These are phyloP conservation scores for Andrena bicolor DNA, from an alignment of 2,888 invertebrate species.

Conservation along the genomic window DNA sequence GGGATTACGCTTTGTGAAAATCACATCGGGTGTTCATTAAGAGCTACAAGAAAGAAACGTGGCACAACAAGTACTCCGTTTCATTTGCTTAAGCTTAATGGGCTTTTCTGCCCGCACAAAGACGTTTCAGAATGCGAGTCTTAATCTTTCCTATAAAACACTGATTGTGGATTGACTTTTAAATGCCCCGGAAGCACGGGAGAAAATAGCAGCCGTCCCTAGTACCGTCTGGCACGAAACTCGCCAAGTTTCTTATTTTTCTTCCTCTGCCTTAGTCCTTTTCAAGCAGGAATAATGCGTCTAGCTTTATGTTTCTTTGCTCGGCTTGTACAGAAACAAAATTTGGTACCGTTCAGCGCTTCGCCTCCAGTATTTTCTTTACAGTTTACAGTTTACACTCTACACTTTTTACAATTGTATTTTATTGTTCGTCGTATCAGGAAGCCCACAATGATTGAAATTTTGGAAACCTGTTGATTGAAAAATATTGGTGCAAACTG, in stretches of 20 bases:
- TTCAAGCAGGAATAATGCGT: constrained; percentile 32
- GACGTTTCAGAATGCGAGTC: constrained; percentile 47
- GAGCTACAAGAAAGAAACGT: background rate
- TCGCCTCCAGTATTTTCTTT: background rate
- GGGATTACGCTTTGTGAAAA: constrained; percentile 35
- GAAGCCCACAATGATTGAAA: background rate
- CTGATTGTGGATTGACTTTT: constrained; percentile 63
- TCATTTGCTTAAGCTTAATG: constrained; percentile 58
- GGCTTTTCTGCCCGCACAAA: constrained; percentile 38
- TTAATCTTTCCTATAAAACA: constrained; percentile 59
- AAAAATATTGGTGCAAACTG: too few relatives aligned
- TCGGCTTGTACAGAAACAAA: background rate
- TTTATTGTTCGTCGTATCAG: background rate
- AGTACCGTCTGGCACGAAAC: constrained; percentile 57
- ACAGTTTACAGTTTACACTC: background rate
- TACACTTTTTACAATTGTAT: background rate
- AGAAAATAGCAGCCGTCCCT: constrained; percentile 48
- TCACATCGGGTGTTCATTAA: constrained; percentile 28
- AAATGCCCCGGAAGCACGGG: constrained; percentile 56
- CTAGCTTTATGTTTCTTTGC: constrained; percentile 5
- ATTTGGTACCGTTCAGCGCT: constrained; percentile 14
- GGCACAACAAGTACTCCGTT: constrained; percentile 45
- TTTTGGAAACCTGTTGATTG: constrained; percentile 25
- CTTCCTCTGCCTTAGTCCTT: constrained; percentile 24
- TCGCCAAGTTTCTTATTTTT: constrained; percentile 52